Conservation (phyloP, 2,113 vertebrate genomes). For the Dunckerocampus dactyliophorus region DNA sequence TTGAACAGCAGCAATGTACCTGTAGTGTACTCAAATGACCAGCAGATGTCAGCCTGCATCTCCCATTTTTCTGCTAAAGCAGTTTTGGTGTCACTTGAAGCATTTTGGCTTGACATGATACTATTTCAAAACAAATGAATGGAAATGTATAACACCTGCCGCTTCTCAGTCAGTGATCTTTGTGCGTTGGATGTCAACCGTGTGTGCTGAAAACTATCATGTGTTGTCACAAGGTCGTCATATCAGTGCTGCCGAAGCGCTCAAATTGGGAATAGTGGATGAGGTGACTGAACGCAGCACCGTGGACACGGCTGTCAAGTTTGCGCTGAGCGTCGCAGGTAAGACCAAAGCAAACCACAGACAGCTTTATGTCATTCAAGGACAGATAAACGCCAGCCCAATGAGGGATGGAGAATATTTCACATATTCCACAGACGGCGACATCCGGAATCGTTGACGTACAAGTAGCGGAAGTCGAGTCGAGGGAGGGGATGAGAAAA, state of each 20-base stretch:
- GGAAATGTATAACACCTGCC: not conserved
- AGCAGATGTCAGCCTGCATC: conserved; percentile 57
- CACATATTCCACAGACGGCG: conserved; percentile 32
- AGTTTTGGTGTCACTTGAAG: too few relatives aligned
- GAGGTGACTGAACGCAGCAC: conserved; percentile 75
- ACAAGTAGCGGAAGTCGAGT: conserved; percentile 42
- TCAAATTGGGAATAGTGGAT: conserved; percentile 86
- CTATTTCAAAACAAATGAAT: not conserved
- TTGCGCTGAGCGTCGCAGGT: conserved; percentile 80
- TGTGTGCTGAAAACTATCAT: not conserved
- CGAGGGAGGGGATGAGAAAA: conserved; percentile 45
- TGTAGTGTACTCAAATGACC: conserved; percentile 29
- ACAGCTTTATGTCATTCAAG: conserved; percentile 4
- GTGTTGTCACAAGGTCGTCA: conserved; percentile 73
- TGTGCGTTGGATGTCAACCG: not conserved
- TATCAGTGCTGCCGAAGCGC: conserved; percentile 79
- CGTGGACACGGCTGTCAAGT: conserved; percentile 75
- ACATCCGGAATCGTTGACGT: conserved; percentile 36
- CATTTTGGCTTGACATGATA: not conserved
- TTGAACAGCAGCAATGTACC: not conserved
- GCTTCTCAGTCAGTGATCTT: not conserved
- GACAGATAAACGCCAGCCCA: conserved; percentile 12
- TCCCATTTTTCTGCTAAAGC: conserved; percentile 1
- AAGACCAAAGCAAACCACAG: conserved; percentile 41
- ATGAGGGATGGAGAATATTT: conserved; percentile 21